phyloP scores from a whole-genome alignment of 1,140 invertebrate genomes.

The Scylla paramamosain region DNA sequence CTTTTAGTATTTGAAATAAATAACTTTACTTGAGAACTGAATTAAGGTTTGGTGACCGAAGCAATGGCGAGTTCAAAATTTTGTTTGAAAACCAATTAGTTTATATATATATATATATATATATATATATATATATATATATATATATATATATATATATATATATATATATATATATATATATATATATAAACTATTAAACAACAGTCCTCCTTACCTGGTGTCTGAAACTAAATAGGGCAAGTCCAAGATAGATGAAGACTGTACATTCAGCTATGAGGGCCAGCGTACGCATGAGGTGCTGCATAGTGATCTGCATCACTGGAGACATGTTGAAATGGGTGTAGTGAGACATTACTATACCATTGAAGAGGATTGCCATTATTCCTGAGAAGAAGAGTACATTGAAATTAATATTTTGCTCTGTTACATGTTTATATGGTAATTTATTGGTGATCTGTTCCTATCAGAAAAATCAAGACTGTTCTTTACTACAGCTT shows the following conservation, averaged over 20 bases:
- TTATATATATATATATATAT: too few species aligned
- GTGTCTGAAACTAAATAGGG: constrained; percentile 97
- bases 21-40: too few species aligned
- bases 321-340: constrained; percentile 99
- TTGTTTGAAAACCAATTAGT: too few species aligned
- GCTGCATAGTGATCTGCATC: constrained; percentile 99
- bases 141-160: too few species aligned
- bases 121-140: too few species aligned
- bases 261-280: constrained; percentile 99
- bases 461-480: neutral
- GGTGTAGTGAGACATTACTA: constrained; percentile 99
- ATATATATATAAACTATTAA: too few species aligned
- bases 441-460: neutral
- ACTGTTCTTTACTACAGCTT: neutral
- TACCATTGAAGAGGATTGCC: constrained; percentile 99
- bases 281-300: constrained; percentile 97
- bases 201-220: constrained; percentile 79
- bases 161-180: too few species aligned
- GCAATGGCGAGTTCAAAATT: too few species aligned
- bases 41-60: too few species aligned
- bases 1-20: too few species aligned
- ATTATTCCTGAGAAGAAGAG: constrained; percentile 91
- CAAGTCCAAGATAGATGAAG: constrained; percentile 98
- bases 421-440: neutral
- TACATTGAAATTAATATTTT: neutral